These are phyloP conservation scores for Salmo trutta DNA, from an alignment of 2,797 vertebrate species.

Conservation along the genomic window DNA sequence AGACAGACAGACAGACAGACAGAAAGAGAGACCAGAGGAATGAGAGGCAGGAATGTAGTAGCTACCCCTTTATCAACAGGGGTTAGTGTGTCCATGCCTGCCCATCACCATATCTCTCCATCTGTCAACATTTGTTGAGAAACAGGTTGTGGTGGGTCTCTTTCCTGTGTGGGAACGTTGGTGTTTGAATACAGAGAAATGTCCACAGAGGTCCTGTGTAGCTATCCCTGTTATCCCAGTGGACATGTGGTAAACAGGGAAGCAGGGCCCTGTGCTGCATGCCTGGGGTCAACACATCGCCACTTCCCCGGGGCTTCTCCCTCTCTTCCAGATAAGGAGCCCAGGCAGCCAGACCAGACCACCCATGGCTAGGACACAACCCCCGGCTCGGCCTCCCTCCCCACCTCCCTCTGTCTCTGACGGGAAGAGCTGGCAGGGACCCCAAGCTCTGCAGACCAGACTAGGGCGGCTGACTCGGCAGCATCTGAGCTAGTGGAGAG, in stretches of 20 bases:
- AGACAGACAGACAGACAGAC: background rate
- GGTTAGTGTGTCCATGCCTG: background rate
- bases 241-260: slow-evolving; percentile 13
- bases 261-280: slow-evolving; percentile 36
- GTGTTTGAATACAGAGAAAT: slow-evolving; percentile 3
- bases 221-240: background rate
- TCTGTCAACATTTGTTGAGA: slow-evolving; percentile 2
- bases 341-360: slow-evolving; percentile 56
- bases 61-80: background rate
- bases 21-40: background rate
- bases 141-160: background rate
- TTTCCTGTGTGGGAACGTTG: background rate
- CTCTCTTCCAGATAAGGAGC: slow-evolving; percentile 66
- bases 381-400: background rate
- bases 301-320: slow-evolving; percentile 32
- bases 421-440: slow-evolving; percentile 42
- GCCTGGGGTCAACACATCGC: slow-evolving; percentile 37
- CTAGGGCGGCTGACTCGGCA: slow-evolving; percentile 20
- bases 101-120: slow-evolving; percentile 1
- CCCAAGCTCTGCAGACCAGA: slow-evolving; percentile 5
- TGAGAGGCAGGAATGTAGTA: background rate
- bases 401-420: slow-evolving; percentile 29
- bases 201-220: background rate
- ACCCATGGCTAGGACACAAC: slow-evolving; percentile 62
- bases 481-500: slow-evolving; percentile 25